Conservation (phyloP, 2,888 invertebrate genomes). For the Nemurella pictetii region DNA sequence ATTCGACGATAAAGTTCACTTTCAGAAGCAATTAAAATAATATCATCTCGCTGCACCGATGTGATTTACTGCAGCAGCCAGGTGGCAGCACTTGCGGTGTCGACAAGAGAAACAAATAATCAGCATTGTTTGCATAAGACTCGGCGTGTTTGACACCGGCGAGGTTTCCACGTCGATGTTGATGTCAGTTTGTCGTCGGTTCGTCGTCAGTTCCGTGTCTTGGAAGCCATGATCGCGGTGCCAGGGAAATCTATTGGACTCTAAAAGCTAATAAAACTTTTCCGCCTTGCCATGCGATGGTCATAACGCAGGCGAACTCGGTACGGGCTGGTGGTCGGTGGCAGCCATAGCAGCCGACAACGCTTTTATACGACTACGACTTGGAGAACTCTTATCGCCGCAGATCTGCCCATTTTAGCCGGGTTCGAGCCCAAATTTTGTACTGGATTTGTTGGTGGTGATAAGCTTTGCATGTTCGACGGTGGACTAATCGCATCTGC, state of each 20-base stretch:
- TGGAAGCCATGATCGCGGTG: neutral
- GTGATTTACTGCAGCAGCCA: neutral
- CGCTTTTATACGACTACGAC: no score
- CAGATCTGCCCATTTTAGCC: neutral
- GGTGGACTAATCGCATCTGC: neutral
- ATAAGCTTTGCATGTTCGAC: no score
- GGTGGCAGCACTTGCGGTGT: no score
- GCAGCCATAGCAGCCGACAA: no score
- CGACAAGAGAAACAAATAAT: no score
- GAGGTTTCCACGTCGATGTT: no score
- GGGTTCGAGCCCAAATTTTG: neutral
- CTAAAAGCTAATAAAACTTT: neutral
- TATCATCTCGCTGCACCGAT: neutral
- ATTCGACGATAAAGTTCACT: neutral
- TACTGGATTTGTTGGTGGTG: neutral
- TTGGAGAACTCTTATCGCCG: neutral
- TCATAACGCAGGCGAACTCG: no score
- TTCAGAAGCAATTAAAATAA: neutral
- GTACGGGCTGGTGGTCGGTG: no score
- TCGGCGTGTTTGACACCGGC: no score
- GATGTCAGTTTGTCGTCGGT: neutral
- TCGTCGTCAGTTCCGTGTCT: neutral
- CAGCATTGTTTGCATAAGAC: no score
- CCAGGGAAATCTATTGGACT: neutral
- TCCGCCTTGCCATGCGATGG: neutral